These are phyloP conservation scores for Clupea harengus DNA, from an alignment of 2,113 vertebrate species.

Conservation along the genomic window DNA sequence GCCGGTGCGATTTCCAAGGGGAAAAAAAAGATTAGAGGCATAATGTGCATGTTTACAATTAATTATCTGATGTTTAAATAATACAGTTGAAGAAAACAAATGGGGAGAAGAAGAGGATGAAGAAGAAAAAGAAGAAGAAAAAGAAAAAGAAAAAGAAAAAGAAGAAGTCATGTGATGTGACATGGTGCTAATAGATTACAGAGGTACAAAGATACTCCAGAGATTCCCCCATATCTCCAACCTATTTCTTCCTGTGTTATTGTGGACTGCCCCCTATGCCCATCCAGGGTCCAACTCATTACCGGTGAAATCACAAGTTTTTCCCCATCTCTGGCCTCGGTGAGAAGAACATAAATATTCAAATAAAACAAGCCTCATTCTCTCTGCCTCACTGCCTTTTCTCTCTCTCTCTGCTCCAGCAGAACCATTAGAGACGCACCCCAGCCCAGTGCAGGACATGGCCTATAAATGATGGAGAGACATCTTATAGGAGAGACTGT, in stretches of 20 bases:
- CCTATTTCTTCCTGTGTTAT: not conserved
- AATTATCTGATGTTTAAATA: not conserved
- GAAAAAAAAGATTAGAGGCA: not conserved
- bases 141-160: not conserved
- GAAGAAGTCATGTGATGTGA: not conserved
- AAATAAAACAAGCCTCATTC: slow-evolving; percentile 29
- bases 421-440: slow-evolving; percentile 47
- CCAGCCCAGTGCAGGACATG: not conserved
- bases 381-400: slow-evolving; percentile 36
- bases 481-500: slow-evolving; percentile 25
- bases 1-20: not conserved
- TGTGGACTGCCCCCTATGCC: not conserved
- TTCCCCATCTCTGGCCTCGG: slow-evolving; percentile 17
- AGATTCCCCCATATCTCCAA: not conserved
- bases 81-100: not conserved
- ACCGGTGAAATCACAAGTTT: slow-evolving; percentile 4
- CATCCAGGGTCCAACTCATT: slow-evolving; percentile 26
- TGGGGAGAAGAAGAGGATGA: not conserved
- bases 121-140: not conserved
- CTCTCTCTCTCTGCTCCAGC: slow-evolving; percentile 31
- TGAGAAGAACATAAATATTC: slow-evolving; percentile 49
- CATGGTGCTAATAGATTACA: not conserved
- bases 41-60: not conserved
- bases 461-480: slow-evolving; percentile 58
- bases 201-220: not conserved